Conservation (phyloP, 2,797 vertebrate species). For the Chloroceryle amazona region DNA sequence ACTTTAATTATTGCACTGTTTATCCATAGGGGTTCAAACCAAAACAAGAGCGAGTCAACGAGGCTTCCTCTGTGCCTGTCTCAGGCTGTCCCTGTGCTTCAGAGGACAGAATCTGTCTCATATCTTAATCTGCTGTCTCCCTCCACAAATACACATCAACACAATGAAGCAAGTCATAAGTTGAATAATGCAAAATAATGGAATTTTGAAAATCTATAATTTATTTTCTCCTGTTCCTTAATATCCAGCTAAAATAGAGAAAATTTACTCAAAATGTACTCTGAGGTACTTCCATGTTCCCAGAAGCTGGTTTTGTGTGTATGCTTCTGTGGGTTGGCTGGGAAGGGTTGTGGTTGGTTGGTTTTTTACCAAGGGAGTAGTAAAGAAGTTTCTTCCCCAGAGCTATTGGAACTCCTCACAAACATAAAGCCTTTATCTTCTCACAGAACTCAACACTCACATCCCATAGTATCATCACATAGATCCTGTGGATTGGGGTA, state of each 20-base stretch:
- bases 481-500: not conserved
- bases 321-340: not conserved
- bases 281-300: not conserved
- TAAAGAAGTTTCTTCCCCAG: not conserved
- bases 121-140: not conserved
- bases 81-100: not conserved
- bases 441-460: not conserved
- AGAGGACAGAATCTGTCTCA: not conserved
- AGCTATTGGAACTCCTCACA: not conserved
- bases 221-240: not conserved
- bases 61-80: not conserved
- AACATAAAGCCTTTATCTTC: not conserved
- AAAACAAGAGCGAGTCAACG: fast-evolving
- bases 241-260: not conserved
- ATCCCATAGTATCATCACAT: not conserved
- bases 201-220: not conserved
- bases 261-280: not conserved
- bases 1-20: not conserved
- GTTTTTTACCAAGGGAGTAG: not conserved
- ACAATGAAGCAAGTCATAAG: not conserved
- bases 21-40: not conserved
- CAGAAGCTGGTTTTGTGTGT: not conserved
- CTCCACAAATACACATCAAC: not conserved
- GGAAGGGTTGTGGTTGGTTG: not conserved
- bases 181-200: not conserved